Percentiles rank a stretch among this genome's conserved stretches.
These are phyloP conservation scores for Hippocampus abdominalis DNA, from an alignment of 2,113 vertebrate genomes.

Conservation along the genomic window DNA sequence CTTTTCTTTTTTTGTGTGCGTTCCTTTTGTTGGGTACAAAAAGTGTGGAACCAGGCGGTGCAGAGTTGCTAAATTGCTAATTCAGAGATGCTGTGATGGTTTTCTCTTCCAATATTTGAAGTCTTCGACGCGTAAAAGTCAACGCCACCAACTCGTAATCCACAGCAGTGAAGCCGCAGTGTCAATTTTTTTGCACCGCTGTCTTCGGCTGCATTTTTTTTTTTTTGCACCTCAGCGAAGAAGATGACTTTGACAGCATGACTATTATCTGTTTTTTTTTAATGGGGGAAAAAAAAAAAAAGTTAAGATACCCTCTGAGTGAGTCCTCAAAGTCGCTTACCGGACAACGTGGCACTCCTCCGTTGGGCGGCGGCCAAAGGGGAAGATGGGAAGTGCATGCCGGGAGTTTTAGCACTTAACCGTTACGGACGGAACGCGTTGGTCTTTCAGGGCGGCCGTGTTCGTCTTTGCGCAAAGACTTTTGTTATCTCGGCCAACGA, in stretches of 20 bases:
- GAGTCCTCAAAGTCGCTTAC: constrained; percentile 32
- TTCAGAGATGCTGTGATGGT: background rate
- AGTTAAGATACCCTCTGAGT: constrained; percentile 32
- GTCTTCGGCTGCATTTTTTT: constrained; percentile 19
- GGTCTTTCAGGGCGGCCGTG: background rate
- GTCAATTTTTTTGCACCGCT: constrained; percentile 30
- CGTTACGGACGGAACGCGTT: background rate
- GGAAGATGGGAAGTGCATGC: background rate
- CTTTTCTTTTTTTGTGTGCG: too few relatives aligned
- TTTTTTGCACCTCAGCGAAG: constrained; percentile 41
- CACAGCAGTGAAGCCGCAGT: constrained; percentile 3
- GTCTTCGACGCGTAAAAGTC: constrained; percentile 29
- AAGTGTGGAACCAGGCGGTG: background rate
- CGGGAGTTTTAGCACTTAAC: background rate
- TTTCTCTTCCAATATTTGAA: background rate
- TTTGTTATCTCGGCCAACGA: constrained; percentile 43
- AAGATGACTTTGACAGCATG: constrained; percentile 58
- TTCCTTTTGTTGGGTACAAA: too few relatives aligned
- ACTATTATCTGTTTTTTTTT: constrained; percentile 41
- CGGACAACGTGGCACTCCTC: constrained; percentile 14
- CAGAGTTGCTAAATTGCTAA: background rate
- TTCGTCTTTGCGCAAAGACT: constrained; percentile 41
- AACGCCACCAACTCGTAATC: constrained; percentile 33
- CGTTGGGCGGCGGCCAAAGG: constrained; percentile 6
- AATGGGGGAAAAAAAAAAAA: constrained; percentile 9